Base-by-base conservation (phyloP, 2,113 vertebrate genomes). In the Glareola pratincola region DNA sequence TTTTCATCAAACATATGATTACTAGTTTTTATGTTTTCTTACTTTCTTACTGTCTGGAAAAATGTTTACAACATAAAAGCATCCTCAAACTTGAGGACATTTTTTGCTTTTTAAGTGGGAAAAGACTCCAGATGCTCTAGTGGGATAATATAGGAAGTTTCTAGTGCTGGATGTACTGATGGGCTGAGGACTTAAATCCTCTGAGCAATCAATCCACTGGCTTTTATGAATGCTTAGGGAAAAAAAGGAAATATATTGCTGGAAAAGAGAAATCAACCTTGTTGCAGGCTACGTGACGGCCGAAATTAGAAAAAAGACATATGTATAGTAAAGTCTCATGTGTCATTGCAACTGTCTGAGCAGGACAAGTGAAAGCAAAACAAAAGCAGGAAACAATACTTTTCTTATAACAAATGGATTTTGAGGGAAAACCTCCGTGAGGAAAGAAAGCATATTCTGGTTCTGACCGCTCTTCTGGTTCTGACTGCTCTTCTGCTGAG, bases 131-230 rank as follows among this genome's bases (percentile, higher is more conserved):
- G 60, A 56, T 32, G 56, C 34, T 71, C 64, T 89, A 60, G 22
- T 92, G 66, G 69, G 53, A 94, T 90, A 94, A 90, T 76, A 75
- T 60, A 90, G 84, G 74, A 94, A 91, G 64, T 94, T 95, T 87
- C 90, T 88, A 4, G 68, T 90, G 53, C 74, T 90, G 77, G 57
- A 60, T 2, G 1, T 56, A 75, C 21, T 87, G 74, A 85, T 88
- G 50, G 69, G 30, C 36, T 90, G 89, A 96, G 56, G 48, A 81
- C 76, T 91, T 81, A 85, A 95, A 94, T 92, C 69, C 45, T 81
- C 69, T 53, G 76, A 91, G 80, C 54, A 94, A 90, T 95, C 88
- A 89, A 85, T 89, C 76, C 39, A 81, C 45, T 59, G 66, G 16
- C 14, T 91, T 96, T 97, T 89, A 94, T 92, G 48, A 91, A 95